phyloP scores from a whole-genome alignment of 2,888 invertebrate genomes.

The Stegana nigrithorax region DNA sequence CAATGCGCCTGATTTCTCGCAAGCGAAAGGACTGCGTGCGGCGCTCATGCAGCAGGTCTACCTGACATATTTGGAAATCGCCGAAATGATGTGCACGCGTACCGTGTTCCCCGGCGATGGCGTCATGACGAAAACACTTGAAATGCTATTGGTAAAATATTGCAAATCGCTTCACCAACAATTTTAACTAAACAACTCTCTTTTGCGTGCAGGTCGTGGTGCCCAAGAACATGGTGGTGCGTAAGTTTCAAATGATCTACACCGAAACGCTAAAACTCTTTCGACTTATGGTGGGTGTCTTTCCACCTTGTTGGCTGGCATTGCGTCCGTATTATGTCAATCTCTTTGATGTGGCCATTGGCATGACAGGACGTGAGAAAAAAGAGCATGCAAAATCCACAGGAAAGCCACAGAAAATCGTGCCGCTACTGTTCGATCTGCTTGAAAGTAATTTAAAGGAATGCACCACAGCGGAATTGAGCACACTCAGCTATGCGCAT shows the following conservation, averaged over 20 bases:
- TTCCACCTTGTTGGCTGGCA: slow-evolving; percentile 66
- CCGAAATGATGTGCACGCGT: slow-evolving; percentile 56
- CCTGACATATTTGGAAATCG: slow-evolving; percentile 53
- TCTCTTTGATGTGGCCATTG: slow-evolving; percentile 42
- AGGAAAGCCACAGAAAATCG: neutral
- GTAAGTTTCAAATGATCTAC: slow-evolving; percentile 37
- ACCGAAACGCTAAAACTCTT: slow-evolving; percentile 51
- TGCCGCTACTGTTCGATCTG: slow-evolving; percentile 42
- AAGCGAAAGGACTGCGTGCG: slow-evolving; percentile 46
- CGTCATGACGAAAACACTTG: slow-evolving; percentile 57
- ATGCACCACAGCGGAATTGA: slow-evolving; percentile 41
- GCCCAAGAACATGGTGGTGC: slow-evolving; percentile 33
- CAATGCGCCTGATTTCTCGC: slow-evolving; percentile 43
- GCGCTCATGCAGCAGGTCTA: slow-evolving; percentile 55
- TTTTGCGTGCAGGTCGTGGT: slow-evolving; percentile 2
- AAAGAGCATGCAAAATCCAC: slow-evolving; percentile 39
- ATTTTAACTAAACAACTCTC: neutral
- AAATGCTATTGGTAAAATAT: slow-evolving; percentile 59
- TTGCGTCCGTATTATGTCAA: slow-evolving; percentile 55
- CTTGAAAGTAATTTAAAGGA: slow-evolving; percentile 44
- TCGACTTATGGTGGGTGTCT: slow-evolving; percentile 54
- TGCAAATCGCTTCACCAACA: neutral
- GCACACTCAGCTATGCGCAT: slow-evolving; percentile 18
- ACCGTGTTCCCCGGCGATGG: slow-evolving; percentile 62
- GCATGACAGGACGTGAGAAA: neutral